A percentile compares a stretch with the other conserved stretches of the same genome.
phyloP scores from a whole-genome alignment of 1,140 invertebrate genomes.

The Drosophila bocqueti region DNA sequence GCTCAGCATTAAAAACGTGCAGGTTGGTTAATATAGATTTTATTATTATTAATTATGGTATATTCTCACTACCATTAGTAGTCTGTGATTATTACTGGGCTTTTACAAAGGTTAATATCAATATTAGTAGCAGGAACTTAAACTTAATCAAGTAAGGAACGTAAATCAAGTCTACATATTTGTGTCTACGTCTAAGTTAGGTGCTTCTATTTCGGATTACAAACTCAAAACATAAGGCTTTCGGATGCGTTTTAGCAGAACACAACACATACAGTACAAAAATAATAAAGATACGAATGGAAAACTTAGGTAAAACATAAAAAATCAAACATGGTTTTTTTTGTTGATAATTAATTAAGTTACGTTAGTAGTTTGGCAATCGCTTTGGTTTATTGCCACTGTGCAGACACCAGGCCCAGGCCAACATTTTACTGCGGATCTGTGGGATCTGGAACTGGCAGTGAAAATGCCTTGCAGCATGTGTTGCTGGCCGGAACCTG shows the following conservation, averaged over 20 bases:
- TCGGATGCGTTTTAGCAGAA: constrained; percentile 49
- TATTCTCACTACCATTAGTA: constrained; percentile 41
- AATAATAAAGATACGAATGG: constrained; percentile 44
- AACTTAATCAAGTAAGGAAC: constrained; percentile 11
- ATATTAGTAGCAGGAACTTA: constrained; percentile 50
- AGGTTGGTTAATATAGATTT: constrained; percentile 72
- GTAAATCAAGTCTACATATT: constrained; percentile 40
- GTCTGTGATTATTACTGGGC: constrained; percentile 46
- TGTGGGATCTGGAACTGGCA: constrained; percentile 10
- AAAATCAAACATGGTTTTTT: constrained; percentile 39
- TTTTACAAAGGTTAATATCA: constrained; percentile 55
- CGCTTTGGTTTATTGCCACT: constrained; percentile 19
- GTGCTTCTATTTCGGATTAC: constrained; percentile 24
- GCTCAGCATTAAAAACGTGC: constrained; percentile 72
- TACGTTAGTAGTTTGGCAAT: constrained; percentile 53
- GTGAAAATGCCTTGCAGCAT: constrained; percentile 29
- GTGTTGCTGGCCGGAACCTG: constrained; percentile 30
- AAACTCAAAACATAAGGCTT: constrained; percentile 49
- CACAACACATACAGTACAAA: constrained; percentile 51
- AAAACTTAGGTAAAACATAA: constrained; percentile 46
- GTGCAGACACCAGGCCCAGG: constrained; percentile 28
- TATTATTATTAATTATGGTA: constrained; percentile 53
- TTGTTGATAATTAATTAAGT: constrained; percentile 16
- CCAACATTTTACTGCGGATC: constrained; percentile 41
- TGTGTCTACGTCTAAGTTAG: constrained; percentile 37